Base-by-base conservation (phyloP, 1,140 invertebrate genomes). In the Lordiphosa clarofinis region DNA sequence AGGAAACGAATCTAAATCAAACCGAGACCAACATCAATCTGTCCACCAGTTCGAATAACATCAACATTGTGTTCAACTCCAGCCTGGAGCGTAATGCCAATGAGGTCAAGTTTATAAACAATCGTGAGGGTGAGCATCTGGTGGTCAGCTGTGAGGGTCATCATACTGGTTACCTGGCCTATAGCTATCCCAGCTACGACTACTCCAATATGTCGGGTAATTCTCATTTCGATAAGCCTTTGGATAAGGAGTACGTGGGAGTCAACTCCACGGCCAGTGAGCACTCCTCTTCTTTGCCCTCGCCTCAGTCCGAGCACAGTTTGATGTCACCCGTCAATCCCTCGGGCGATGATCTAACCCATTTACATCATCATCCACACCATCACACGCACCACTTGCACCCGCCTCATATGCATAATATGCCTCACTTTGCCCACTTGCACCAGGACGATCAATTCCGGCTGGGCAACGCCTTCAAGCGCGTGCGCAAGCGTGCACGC, bases 21-120 rank as follows among this genome's bases (percentile, higher is more conserved):
- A 87, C 36, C 5, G 38, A 24, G 11, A 87, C 87, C 11, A 87
- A 88, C 19, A 88, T 88, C 9, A 88, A 88, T 33, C 43, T 88
- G n/a, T 88, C 87, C 1, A 87, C 71, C 38, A 88, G 87, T 59
- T 87, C 84, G 12, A 88, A 88, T 55, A 88, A 88, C 38, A 88
- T 88, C 2, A 88, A 88, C 12, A 88, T 88, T 5, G 79, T 87
- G 4, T 88, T 88, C 24, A 78, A 64, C 58, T 63, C 55, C 66
- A 73, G 64, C 9, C 49, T 68, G 39, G 75, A 87, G 48, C 42
- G 56, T 11, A 87, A 84, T 36, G 78, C 81, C 47, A 87, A 88
- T 28, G 87, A 88, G 63, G 87, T 88, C 42, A 88, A 88, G 57
- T 88, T 88, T 37, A 88, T 88, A 10, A 88, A 88, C 37, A 88